Percentiles rank a stretch among this genome's conserved stretches.
phyloP scores from a whole-genome alignment of 1,140 invertebrate genomes.

The Drosophila sp. region DNA sequence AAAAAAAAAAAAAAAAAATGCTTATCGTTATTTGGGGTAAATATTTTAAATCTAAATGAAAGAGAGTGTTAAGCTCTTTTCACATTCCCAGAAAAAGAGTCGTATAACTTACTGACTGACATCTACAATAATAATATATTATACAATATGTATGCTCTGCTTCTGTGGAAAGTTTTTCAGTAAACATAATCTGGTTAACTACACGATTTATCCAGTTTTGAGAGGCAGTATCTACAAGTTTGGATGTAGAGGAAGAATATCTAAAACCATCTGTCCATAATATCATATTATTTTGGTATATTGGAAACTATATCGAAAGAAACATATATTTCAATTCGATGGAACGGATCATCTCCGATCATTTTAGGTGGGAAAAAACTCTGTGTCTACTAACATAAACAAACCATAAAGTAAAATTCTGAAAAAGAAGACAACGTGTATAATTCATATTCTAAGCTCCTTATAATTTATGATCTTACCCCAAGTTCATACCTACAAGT shows the following conservation, averaged over 20 bases:
- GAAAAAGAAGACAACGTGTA: constrained; percentile 16
- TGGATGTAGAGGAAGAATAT: too few species aligned
- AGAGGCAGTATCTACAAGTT: background rate
- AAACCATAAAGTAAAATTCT: background rate
- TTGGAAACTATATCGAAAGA: background rate
- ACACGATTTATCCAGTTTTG: background rate
- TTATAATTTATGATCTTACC: constrained; percentile 33
- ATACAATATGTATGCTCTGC: background rate
- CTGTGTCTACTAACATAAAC: background rate
- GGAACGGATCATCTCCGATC: background rate
- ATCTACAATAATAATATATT: constrained; percentile 15
- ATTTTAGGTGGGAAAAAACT: background rate
- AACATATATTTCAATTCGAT: background rate
- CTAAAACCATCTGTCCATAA: too few species aligned
- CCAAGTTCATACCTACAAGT: constrained; percentile 34
- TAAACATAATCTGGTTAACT: constrained; percentile 8
- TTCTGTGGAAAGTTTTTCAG: constrained; percentile 37
- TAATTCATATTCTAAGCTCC: constrained; percentile 33
- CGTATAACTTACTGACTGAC: constrained; percentile 17
- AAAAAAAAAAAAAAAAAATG: constrained; percentile 20
- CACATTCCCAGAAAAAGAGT: constrained; percentile 19
- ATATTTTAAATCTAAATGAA: constrained; percentile 35
- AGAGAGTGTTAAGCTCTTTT: constrained; percentile 35
- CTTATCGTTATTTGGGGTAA: constrained; percentile 37
- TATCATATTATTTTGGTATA: background rate